Conservation (phyloP, 1,140 invertebrate genomes). For the Eubasilissa regina region DNA sequence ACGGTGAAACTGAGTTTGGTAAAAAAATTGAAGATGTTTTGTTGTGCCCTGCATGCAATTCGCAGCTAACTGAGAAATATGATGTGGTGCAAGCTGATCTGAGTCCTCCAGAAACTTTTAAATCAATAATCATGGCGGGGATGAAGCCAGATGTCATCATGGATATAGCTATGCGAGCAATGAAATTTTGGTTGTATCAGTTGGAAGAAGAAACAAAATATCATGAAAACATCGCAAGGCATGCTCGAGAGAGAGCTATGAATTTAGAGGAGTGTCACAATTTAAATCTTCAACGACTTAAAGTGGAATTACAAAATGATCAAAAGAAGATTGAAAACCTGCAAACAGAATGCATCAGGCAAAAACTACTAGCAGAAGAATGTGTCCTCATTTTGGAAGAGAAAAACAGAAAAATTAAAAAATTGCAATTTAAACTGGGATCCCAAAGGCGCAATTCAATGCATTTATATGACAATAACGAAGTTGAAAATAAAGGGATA, state of each 20-base stretch:
- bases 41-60: constrained; percentile 70
- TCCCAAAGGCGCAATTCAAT: constrained; percentile 67
- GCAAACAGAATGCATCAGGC: constrained; percentile 68
- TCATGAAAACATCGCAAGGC: constrained; percentile 68
- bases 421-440: constrained; percentile 68
- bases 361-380: constrained; percentile 68
- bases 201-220: constrained; percentile 70
- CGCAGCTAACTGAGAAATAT: constrained; percentile 69
- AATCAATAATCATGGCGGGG: constrained; percentile 71
- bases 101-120: constrained; percentile 70
- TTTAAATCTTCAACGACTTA: constrained; percentile 68
- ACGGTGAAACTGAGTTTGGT: constrained; percentile 70
- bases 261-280: constrained; percentile 68
- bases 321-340: constrained; percentile 68
- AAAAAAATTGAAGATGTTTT: constrained; percentile 67
- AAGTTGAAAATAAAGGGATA: constrained; percentile 20
- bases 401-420: constrained; percentile 68
- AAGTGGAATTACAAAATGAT: constrained; percentile 67
- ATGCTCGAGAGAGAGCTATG: constrained; percentile 67
- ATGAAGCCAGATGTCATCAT: constrained; percentile 71
- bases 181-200: constrained; percentile 73
- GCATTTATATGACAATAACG: constrained; percentile 62
- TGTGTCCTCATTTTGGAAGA: constrained; percentile 67
- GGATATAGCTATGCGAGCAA: constrained; percentile 71
- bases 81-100: constrained; percentile 73